These are phyloP conservation scores for Melinopterus prodromus DNA, from an alignment of 2,888 invertebrate species.

Conservation along the genomic window DNA sequence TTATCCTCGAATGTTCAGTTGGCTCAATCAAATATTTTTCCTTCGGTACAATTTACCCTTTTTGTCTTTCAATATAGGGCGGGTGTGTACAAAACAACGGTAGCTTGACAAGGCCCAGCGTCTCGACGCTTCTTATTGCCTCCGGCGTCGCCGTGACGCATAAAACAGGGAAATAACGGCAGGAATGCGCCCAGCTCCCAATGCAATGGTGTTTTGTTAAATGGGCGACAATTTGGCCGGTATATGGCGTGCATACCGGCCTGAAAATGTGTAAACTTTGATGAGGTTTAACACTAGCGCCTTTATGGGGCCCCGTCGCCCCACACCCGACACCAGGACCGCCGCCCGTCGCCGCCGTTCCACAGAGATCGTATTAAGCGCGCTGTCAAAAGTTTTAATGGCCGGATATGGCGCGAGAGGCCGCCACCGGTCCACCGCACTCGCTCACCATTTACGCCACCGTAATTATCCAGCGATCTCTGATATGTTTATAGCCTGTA, in stretches of 20 bases:
- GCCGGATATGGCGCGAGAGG: slow-evolving; percentile 21
- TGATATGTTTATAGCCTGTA: slow-evolving; percentile 22
- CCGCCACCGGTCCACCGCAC: slow-evolving; percentile 18
- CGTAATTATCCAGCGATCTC: slow-evolving; percentile 22
- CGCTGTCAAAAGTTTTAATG: slow-evolving; percentile 24
- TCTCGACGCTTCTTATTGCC: slow-evolving; percentile 4
- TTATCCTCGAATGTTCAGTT: no score
- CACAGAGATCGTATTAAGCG: neutral
- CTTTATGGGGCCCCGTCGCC: slow-evolving; percentile 5
- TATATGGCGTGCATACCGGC: slow-evolving; percentile 4
- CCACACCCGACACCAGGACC: neutral
- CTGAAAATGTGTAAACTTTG: slow-evolving; percentile 18
- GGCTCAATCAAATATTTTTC: no score
- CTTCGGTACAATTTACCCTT: no score
- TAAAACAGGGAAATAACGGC: neutral
- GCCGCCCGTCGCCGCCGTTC: slow-evolving; percentile 13
- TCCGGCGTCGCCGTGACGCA: neutral
- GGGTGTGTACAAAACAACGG: neutral
- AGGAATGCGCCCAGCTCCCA: neutral
- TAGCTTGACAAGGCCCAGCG: neutral
- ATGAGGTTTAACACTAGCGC: slow-evolving; percentile 19
- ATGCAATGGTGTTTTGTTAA: neutral
- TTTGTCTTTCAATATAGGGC: neutral
- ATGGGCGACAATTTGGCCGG: neutral
- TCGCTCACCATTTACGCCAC: slow-evolving; percentile 19